Percentiles rank a stretch among this genome's conserved stretches.
Evolutionary conservation across 2,113 vertebrate species (phyloP).

Genomic region (Leucopternis melanops): DNA sequence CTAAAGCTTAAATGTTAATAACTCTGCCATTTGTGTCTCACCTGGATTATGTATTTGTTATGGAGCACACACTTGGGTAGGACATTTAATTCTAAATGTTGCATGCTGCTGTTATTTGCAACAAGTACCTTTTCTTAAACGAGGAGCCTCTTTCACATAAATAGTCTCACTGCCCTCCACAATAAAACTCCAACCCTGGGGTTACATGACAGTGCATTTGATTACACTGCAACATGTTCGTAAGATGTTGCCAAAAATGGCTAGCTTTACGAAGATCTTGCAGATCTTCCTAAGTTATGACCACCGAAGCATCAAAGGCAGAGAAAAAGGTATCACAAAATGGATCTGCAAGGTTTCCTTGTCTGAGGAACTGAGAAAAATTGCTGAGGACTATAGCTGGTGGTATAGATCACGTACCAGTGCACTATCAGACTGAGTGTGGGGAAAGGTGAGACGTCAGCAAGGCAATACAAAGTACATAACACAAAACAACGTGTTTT

Average conservation of each 20-base stretch:
- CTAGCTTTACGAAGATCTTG: neutral
- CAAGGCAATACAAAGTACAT: neutral
- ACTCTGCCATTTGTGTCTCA: neutral
- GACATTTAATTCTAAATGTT: neutral
- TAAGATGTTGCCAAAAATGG: neutral
- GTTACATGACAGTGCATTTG: neutral
- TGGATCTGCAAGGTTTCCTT: neutral
- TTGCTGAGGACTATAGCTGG: neutral
- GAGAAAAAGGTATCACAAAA: slow-evolving; percentile 10
- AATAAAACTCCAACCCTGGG: neutral
- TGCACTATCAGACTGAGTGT: neutral
- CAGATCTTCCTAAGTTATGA: neutral
- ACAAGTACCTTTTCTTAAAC: neutral
- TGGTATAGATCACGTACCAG: neutral
- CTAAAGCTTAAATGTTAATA: neutral
- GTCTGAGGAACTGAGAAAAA: neutral
- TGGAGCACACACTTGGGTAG: neutral
- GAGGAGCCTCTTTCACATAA: neutral
- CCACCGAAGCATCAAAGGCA: neutral
- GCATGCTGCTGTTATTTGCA: neutral
- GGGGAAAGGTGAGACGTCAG: neutral
- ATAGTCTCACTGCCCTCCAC: neutral
- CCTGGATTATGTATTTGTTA: neutral
- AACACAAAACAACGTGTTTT: neutral
- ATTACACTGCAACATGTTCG: neutral